These are phyloP conservation scores for Anisognathus igniventris DNA, from an alignment of 2,797 vertebrate species.

Conservation along the genomic window DNA sequence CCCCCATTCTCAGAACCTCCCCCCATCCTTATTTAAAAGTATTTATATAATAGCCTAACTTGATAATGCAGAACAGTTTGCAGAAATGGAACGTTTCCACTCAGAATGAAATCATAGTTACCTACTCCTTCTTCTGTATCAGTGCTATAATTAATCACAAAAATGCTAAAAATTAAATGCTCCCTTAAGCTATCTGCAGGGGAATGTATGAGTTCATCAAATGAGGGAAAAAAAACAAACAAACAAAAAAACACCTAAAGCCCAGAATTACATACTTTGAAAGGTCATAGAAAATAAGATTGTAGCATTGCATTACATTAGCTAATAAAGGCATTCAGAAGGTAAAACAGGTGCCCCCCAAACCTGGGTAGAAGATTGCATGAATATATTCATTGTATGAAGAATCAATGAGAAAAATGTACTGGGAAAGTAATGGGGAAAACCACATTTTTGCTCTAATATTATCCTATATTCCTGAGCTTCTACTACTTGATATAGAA, in stretches of 20 bases:
- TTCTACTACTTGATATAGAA: neutral
- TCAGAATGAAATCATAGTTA: slow-evolving; percentile 22
- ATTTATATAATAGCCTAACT: neutral
- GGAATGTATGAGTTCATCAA: neutral
- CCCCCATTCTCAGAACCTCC: neutral
- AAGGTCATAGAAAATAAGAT: neutral
- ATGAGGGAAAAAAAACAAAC: neutral
- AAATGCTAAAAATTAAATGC: slow-evolving; percentile 44
- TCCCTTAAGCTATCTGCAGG: neutral
- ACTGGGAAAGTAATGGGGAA: neutral
- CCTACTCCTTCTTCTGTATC: neutral
- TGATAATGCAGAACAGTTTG: neutral
- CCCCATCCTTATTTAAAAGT: neutral
- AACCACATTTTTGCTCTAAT: neutral
- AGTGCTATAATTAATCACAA: neutral
- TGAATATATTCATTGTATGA: slow-evolving; percentile 18
- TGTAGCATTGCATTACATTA: neutral
- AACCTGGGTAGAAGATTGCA: neutral
- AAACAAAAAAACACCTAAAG: neutral
- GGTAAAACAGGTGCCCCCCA: neutral
- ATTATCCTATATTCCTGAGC: neutral
- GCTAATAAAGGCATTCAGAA: slow-evolving; percentile 8
- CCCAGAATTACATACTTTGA: neutral
- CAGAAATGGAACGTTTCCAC: neutral
- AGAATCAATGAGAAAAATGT: neutral